Base-by-base conservation (phyloP, 2,797 vertebrate species). In the Sebastolobus altivelis region DNA sequence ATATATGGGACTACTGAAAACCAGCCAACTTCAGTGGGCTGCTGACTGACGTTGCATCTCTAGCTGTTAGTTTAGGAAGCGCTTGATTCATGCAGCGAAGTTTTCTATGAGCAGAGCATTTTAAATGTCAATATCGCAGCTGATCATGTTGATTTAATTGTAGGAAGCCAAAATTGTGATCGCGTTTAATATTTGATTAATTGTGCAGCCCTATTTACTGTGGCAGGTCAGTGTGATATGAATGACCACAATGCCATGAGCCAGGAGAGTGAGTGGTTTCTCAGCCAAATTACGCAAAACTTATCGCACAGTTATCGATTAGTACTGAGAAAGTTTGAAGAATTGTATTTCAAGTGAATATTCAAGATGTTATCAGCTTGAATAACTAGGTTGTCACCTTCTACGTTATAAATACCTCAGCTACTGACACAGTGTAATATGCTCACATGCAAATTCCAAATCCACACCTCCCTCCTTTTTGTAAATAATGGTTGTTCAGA, bases 401-500 rank as follows among this genome's bases (percentile, higher is more conserved):
- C 10, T 20, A 0, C 49, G 22, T 56, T 72, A 29, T 16, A 60
- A 65, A 68, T 67, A 62, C 20, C 20, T 61, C 16, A 54, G 2
- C 22, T 52, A 14, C 2, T 73, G 62, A 71, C 1, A 11, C 46
- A 69, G 56, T 72, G 74, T n/a, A 74, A 75, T 43, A 29, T 61
- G 12, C 65, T 61, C n/a, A 9, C 33, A 72, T 78, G 38, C 68
- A 77, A 62, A 82, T 70, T 35, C 2, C 4, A 68, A 72, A 61
- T 43, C 20, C n/a, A 43, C 56, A 61, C 62, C 20, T 27, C 9
- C 61, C n/a, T 31, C 35, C 12, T 40, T 31, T 77, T 20, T 68
- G 59, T 65, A 66, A 84, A 84, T 69, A 75, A 69, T 66, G 40
- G 56, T 62, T 81, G 67, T 80, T 75, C n/a, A 31, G 55, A 63